Percentiles rank a stretch among this genome's conserved stretches.
phyloP scores from a whole-genome alignment of 2,888 invertebrate species.

The Zootermopsis nevadensis region DNA sequence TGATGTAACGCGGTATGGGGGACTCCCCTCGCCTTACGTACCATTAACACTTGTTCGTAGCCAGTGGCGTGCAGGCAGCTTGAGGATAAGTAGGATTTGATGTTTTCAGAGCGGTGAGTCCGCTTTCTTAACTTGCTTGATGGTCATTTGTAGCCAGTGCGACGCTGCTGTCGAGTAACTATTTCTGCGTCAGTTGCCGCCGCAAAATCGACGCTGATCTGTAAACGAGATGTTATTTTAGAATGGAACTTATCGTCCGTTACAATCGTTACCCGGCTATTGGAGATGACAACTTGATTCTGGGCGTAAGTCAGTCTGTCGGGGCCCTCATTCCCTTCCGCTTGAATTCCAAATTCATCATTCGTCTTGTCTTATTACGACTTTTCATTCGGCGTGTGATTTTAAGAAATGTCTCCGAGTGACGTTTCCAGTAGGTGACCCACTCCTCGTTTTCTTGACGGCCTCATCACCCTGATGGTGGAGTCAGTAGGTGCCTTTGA shows the following conservation, averaged over 20 bases:
- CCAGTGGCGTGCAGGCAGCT: background rate
- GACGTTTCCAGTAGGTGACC: too few relatives aligned
- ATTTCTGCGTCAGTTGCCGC: background rate
- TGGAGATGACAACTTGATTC: background rate
- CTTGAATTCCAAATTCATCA: background rate
- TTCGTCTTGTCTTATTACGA: background rate
- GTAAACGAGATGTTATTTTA: background rate
- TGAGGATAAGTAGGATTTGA: background rate
- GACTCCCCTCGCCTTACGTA: background rate
- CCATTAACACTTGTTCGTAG: background rate
- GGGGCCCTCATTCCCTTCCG: background rate
- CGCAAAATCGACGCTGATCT: background rate
- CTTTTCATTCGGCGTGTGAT: too few relatives aligned
- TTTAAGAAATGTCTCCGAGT: too few relatives aligned
- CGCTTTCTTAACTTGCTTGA: too few relatives aligned
- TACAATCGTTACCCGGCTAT: background rate
- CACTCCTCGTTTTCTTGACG: too few relatives aligned
- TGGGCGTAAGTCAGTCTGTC: too few relatives aligned
- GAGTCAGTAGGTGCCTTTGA: too few relatives aligned
- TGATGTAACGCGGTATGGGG: constrained; percentile 10
- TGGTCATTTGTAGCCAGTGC: too few relatives aligned
- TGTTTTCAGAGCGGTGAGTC: too few relatives aligned
- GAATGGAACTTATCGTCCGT: background rate
- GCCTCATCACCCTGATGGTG: too few relatives aligned
- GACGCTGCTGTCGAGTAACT: background rate